Conservation (phyloP, 2,113 vertebrate genomes). For the Platanista minor region DNA sequence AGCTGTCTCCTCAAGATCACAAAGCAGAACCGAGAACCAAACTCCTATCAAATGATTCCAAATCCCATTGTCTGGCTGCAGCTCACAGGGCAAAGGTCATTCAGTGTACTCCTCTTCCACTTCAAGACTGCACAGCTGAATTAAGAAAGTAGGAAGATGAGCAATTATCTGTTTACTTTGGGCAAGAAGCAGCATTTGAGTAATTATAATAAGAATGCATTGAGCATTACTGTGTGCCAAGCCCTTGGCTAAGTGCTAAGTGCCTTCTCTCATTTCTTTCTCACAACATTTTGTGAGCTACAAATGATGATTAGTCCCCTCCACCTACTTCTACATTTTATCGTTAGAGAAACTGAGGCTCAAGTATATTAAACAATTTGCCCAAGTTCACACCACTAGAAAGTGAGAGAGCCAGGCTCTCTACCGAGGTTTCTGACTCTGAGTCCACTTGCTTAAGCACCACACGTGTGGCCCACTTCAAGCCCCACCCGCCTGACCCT, state of each 20-base stretch:
- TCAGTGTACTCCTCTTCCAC: neutral
- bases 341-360: neutral
- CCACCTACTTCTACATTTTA: neutral
- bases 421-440: neutral
- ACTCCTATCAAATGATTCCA: neutral
- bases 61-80: neutral
- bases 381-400: neutral
- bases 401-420: neutral
- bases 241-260: neutral
- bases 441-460: neutral
- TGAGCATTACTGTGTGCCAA: neutral
- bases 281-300: neutral
- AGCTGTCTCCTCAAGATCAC: neutral
- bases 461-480: neutral
- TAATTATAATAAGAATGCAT: neutral
- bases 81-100: neutral
- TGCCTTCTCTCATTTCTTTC: neutral
- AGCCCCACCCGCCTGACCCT: neutral
- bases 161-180: neutral
- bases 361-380: neutral
- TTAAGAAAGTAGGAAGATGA: neutral
- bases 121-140: neutral
- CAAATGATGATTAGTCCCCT: neutral
- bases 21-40: neutral
- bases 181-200: neutral